Base-by-base conservation (phyloP, 1,140 invertebrate genomes). In the Rhopalosiphum padi region DNA sequence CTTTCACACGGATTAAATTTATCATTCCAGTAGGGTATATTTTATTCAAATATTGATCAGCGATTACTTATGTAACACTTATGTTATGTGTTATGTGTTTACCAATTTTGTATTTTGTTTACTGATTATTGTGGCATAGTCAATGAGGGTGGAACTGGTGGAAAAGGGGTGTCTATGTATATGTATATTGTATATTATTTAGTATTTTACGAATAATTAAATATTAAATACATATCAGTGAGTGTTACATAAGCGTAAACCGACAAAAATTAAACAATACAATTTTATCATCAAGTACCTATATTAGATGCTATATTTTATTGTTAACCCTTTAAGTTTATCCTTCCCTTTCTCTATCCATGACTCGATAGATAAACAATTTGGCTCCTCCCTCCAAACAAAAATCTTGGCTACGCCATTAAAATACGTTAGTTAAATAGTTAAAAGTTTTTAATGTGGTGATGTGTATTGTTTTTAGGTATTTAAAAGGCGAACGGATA, bases 1-100 rank as follows among this genome's bases (percentile, higher is more conserved):
- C 48, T 88, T n/a, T 88, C 46, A 7, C 87, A 88, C 7, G 87
- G 87, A 88, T 46, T n/a, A 1, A 46, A 88, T 43, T 88, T 88
- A 48, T 88, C 87, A 88, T 51, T 88, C n/a, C 87, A 88, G 87
- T 88, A 51, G 30, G 21, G 41, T 88, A n/a, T 46, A 41, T 77
- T 77, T n/a, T 77, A 77, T 77, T 77, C 30, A 30, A 68, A 30
- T 11, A 4, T 30, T 30, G 8, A 60, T 68, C 30, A 68, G 30
- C n/a, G 22, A 41, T 85, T 0, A 86, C 35, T 15, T 1, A 23
- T 41, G 7, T 6, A 41, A 41, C 35, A 37, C 30, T 22, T 35
- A 22, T 18, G 8, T 83, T 83, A n/a, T 35, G 25, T 18, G 8
- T 83, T 83, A n/a, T 35, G 25, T 85, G 5, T 60, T 60, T 68